Evolutionary conservation across 2,113 vertebrate species (phyloP).

Genomic region (Tautogolabrus adspersus): DNA sequence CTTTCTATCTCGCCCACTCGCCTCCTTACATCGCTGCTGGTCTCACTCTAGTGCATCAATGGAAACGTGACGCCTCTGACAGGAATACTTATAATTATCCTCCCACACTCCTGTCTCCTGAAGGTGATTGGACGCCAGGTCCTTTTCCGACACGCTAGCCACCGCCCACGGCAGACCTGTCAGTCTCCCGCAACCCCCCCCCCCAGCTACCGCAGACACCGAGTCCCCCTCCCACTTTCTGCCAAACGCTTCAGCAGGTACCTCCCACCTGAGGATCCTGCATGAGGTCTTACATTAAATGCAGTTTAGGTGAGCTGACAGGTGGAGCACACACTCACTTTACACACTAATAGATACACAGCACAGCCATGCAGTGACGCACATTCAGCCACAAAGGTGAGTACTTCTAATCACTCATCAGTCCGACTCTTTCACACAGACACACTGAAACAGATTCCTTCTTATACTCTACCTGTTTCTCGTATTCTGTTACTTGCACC

Average conservation of each 20-base stretch:
- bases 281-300: slow-evolving; percentile 39
- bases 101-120: slow-evolving; percentile 65
- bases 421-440: too few species aligned
- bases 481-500: not conserved
- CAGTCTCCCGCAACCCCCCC: slow-evolving; percentile 22
- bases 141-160: slow-evolving; percentile 42
- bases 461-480: not conserved
- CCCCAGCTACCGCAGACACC: not conserved
- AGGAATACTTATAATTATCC: slow-evolving; percentile 80
- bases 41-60: slow-evolving; percentile 77
- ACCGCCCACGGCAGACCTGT: slow-evolving; percentile 61
- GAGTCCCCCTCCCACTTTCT: not conserved
- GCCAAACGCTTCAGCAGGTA: slow-evolving; percentile 49
- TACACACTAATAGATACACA: slow-evolving; percentile 9
- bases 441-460: too few species aligned
- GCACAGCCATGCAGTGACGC: slow-evolving; percentile 26
- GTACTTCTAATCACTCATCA: slow-evolving; percentile 15
- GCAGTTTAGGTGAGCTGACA: slow-evolving; percentile 58
- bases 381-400: slow-evolving; percentile 34
- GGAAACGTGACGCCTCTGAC: slow-evolving; percentile 73
- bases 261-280: slow-evolving; percentile 52
- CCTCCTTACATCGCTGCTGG: slow-evolving; percentile 53
- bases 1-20: slow-evolving; percentile 64
- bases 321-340: slow-evolving; percentile 22
- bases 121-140: slow-evolving; percentile 66